A percentile compares a stretch with the other conserved stretches of the same genome.
phyloP scores from a whole-genome alignment of 2,113 vertebrate genomes.

The Peromyscus maniculatus region DNA sequence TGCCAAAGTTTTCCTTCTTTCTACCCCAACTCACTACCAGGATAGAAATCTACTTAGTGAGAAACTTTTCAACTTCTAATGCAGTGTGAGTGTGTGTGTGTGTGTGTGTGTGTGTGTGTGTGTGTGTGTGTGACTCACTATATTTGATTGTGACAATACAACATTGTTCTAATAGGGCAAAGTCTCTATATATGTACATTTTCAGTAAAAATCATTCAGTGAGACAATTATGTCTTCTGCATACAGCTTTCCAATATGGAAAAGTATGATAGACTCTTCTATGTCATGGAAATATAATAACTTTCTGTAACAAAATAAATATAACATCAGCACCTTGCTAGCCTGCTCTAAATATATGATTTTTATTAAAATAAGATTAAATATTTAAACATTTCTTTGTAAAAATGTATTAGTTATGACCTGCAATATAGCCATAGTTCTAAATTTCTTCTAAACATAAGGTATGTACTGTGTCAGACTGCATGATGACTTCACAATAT shows the following conservation, averaged over 20 bases:
- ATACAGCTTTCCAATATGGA: neutral
- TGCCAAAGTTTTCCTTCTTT: no score
- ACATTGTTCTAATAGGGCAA: neutral
- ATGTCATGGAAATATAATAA: neutral
- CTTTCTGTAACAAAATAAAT: slow-evolving; percentile 63
- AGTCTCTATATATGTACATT: neutral
- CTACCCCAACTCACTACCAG: no score
- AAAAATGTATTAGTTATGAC: slow-evolving; percentile 71
- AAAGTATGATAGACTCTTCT: neutral
- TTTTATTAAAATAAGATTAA: slow-evolving; percentile 75
- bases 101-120: neutral
- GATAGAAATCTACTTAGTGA: neutral
- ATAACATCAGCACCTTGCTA: slow-evolving; percentile 48
- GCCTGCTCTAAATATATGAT: slow-evolving; percentile 68
- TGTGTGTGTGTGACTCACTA: slow-evolving; percentile 12
- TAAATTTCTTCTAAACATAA: slow-evolving; percentile 71
- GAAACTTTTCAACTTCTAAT: slow-evolving; percentile 73
- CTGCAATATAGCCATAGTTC: slow-evolving; percentile 53
- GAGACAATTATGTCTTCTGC: neutral
- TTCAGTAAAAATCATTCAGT: neutral
- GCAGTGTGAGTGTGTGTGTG: slow-evolving; percentile 40
- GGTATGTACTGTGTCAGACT: slow-evolving; percentile 57
- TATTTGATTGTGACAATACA: slow-evolving; percentile 51
- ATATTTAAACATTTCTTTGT: slow-evolving; percentile 71
- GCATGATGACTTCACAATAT: slow-evolving; percentile 70